Evolutionary conservation across 2,113 vertebrate species (phyloP).

Genomic region (Platichthys stellatus): DNA sequence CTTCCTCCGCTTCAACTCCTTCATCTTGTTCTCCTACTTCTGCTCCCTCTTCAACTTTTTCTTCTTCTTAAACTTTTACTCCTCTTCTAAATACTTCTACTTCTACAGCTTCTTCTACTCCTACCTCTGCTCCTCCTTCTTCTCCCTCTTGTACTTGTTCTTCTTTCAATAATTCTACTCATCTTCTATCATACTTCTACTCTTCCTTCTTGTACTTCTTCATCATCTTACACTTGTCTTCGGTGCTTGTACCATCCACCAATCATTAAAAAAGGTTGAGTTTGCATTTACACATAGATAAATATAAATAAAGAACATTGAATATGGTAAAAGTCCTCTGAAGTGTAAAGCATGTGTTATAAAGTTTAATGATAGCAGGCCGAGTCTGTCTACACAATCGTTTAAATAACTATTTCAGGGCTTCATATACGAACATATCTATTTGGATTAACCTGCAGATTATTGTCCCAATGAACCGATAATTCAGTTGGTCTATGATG

Average conservation of each 20-base stretch:
- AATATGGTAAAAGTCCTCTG: neutral
- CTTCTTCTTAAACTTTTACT: too few species aligned
- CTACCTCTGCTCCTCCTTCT: neutral
- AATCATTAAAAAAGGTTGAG: too few species aligned
- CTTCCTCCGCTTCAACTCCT: conserved; percentile 6
- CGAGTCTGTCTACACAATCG: neutral
- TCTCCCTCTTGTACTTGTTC: neutral
- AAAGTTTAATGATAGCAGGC: neutral
- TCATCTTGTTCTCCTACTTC: conserved; percentile 18
- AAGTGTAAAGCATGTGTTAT: neutral
- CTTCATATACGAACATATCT: neutral
- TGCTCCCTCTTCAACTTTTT: neutral
- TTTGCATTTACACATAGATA: neutral
- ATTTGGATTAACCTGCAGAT: neutral
- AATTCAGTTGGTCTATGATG: neutral
- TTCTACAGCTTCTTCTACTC: neutral
- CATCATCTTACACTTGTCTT: neutral
- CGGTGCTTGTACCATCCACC: too few species aligned
- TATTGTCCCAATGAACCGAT: neutral
- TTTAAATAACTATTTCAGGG: neutral
- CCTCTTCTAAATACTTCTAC: conserved; percentile 1
- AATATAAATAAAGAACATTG: neutral
- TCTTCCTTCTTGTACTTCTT: neutral
- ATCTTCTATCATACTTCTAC: too few species aligned
- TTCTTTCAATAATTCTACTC: too few species aligned